A percentile compares a stretch with the other conserved stretches of the same genome.
phyloP scores from a whole-genome alignment of 2,888 invertebrate species.

The Ornithoptera alexandrae region DNA sequence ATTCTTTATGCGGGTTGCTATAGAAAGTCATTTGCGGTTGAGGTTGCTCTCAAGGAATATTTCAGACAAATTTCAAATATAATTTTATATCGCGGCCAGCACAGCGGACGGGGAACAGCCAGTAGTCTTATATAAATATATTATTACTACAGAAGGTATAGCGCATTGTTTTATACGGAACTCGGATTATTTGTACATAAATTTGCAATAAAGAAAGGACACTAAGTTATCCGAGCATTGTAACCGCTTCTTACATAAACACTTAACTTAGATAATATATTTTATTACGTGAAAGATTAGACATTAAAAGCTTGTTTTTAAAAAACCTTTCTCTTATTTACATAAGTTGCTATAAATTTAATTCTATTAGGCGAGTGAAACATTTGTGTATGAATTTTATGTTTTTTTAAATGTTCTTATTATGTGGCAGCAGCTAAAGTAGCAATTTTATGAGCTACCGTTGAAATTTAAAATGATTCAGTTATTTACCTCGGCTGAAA shows the following conservation, averaged over 20 bases:
- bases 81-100: too few species aligned
- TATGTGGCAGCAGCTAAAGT: neutral
- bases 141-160: neutral
- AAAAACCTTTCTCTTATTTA: slow-evolving; percentile 26
- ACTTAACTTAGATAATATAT: slow-evolving; percentile 13
- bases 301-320: slow-evolving; percentile 11
- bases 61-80: too few species aligned
- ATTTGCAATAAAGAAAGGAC: neutral
- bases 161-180: neutral
- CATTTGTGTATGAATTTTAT: neutral
- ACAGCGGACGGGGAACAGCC: too few species aligned
- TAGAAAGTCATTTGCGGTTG: too few species aligned
- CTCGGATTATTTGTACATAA: neutral
- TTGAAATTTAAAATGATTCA: neutral
- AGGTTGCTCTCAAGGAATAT: too few species aligned
- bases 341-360: slow-evolving; percentile 14
- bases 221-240: neutral
- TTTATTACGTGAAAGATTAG: slow-evolving; percentile 23
- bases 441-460: neutral
- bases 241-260: slow-evolving; percentile 15
- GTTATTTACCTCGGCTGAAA: neutral
- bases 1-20: too few species aligned
- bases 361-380: slow-evolving; percentile 17
- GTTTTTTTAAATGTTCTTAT: neutral
- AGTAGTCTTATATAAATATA: too few species aligned